Evolutionary conservation across 2,797 vertebrate species (phyloP).

Genomic region (Holocentrus rufus): DNA sequence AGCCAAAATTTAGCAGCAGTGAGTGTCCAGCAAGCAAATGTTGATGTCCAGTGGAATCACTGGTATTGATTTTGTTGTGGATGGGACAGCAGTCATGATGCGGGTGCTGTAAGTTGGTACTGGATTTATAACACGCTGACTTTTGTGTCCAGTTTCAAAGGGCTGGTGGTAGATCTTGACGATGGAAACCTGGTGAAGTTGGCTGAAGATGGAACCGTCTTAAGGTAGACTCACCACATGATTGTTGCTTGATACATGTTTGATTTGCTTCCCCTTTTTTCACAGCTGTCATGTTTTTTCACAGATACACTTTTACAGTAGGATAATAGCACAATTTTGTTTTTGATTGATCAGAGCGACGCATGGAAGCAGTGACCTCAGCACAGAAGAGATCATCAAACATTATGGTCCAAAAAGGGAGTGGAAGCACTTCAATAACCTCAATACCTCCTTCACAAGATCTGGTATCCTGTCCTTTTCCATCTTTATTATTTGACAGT

Average conservation of each 20-base stretch:
- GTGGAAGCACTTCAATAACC: constrained; percentile 91
- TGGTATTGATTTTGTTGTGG: constrained; percentile 2
- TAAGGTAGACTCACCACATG: constrained; percentile 82
- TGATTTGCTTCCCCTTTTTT: background rate
- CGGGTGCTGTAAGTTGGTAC: background rate
- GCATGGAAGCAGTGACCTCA: constrained; percentile 89
- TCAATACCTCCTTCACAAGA: constrained; percentile 87
- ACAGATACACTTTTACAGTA: background rate
- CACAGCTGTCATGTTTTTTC: background rate
- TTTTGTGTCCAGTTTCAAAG: constrained; percentile 88
- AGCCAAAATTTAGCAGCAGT: background rate
- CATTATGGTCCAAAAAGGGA: constrained; percentile 86
- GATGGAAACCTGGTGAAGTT: constrained; percentile 96
- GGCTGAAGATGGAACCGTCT: constrained; percentile 91
- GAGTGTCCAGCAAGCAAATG: background rate
- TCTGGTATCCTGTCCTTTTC: constrained; percentile 83
- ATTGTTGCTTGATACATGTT: constrained; percentile 1
- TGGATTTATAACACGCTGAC: background rate
- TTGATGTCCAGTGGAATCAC: background rate
- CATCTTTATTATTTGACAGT: constrained; percentile 1
- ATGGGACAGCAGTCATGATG: background rate
- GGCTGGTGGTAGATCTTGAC: constrained; percentile 93
- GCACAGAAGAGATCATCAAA: constrained; percentile 84
- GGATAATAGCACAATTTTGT: constrained; percentile 3
- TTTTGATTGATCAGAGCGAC: constrained; percentile 84